These are phyloP conservation scores for Sebastes variabilis DNA, from an alignment of 2,797 vertebrate species.

Conservation along the genomic window DNA sequence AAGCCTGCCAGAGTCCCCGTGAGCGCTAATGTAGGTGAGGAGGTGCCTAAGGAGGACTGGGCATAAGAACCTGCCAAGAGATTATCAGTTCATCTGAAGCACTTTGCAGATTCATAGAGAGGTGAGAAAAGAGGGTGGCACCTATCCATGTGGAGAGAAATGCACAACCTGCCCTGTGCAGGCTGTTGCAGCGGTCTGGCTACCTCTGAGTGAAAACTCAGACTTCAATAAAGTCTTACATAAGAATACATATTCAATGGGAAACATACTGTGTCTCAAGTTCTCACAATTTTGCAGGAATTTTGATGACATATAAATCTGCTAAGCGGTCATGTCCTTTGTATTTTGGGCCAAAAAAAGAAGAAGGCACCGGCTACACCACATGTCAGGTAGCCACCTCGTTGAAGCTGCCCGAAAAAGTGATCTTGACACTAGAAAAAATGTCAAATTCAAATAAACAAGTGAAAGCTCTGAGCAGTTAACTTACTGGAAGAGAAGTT, in stretches of 20 bases:
- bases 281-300: slow-evolving; percentile 12
- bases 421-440: slow-evolving; percentile 2
- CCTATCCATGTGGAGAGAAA: slow-evolving; percentile 41
- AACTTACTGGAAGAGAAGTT: slow-evolving; percentile 35
- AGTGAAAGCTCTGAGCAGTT: slow-evolving; percentile 7
- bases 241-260: not conserved
- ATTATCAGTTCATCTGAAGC: slow-evolving; percentile 67
- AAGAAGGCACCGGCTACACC: not conserved
- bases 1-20: slow-evolving; percentile 58
- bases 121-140: slow-evolving; percentile 62
- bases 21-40: slow-evolving; percentile 57
- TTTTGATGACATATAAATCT: not conserved
- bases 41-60: slow-evolving; percentile 53
- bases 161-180: slow-evolving; percentile 3
- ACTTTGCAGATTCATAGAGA: slow-evolving; percentile 54
- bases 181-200: not conserved
- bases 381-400: slow-evolving; percentile 7
- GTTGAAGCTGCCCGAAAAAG: not conserved
- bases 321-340: not conserved
- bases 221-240: not conserved
- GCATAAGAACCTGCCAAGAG: slow-evolving; percentile 63
- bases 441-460: slow-evolving; percentile 52
- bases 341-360: not conserved
- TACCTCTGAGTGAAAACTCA: not conserved
- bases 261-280: not conserved